A percentile compares a stretch with the other conserved stretches of the same genome.
phyloP scores from a whole-genome alignment of 2,113 vertebrate genomes.

The Callithrix jacchus region DNA sequence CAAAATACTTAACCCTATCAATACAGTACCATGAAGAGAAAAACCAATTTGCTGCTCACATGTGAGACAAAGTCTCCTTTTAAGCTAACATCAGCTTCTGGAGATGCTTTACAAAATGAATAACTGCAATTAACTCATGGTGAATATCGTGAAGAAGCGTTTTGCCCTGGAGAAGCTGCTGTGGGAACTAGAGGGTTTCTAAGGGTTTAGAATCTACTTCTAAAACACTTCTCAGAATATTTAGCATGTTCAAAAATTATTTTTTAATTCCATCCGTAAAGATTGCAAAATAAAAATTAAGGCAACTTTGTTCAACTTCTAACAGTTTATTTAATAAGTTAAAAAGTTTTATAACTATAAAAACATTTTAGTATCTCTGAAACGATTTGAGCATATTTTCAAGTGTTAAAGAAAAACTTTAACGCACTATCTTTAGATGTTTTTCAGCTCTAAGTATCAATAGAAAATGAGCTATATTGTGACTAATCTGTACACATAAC shows the following conservation, averaged over 20 bases:
- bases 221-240: constrained; percentile 21
- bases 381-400: background rate
- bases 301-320: background rate
- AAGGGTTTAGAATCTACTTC: background rate
- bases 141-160: background rate
- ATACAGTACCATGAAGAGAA: background rate
- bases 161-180: background rate
- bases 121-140: background rate
- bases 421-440: background rate
- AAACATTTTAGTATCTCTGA: constrained; percentile 6
- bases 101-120: background rate
- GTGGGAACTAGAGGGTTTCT: background rate
- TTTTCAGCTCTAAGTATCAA: constrained; percentile 22
- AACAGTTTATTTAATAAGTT: constrained; percentile 4
- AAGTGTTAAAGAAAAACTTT: constrained; percentile 16
- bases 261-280: background rate
- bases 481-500: background rate
- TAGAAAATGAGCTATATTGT: background rate
- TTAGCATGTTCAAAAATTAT: background rate
- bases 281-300: constrained; percentile 39
- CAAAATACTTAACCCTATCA: constrained; percentile 50
- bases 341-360: background rate
- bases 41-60: constrained; percentile 40
- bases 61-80: background rate
- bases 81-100: background rate